Conservation (phyloP, 2,888 invertebrate species). For the Blastobasis lacticolella region DNA sequence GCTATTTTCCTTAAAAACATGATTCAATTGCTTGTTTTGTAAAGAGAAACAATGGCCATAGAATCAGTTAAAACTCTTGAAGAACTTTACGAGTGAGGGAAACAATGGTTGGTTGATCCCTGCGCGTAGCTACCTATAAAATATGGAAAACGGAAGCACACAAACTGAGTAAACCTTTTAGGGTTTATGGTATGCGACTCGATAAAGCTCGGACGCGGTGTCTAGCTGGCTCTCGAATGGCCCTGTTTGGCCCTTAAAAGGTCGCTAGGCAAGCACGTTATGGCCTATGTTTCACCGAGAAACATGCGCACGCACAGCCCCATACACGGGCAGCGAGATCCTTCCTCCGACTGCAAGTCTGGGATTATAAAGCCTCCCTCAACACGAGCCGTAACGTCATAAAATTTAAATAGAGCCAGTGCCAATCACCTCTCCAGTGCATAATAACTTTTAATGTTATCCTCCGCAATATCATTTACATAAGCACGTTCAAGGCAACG, state of each 20-base stretch:
- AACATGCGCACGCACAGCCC: constrained; percentile 6
- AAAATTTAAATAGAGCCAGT: constrained; percentile 4
- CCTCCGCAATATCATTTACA: constrained; percentile 7
- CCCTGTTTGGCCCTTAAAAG: constrained; percentile 1
- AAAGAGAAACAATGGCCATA: no score
- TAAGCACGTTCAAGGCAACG: background rate
- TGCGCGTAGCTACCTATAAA: no score
- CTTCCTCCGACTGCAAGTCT: constrained; percentile 1
- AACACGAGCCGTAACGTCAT: background rate
- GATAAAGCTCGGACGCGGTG: no score
- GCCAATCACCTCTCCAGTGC: constrained; percentile 3
- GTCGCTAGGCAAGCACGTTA: background rate
- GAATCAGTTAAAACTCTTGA: no score
- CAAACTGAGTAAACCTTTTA: no score
- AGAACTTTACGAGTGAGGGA: no score
- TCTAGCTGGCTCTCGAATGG: no score
- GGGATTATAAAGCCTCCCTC: background rate
- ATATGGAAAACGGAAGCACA: no score
- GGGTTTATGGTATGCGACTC: no score
- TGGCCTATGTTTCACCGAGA: constrained; percentile 2
- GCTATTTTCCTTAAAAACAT: no score
- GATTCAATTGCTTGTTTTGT: no score
- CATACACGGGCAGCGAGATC: constrained; percentile 5
- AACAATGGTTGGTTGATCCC: no score
- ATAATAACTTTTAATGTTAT: constrained; percentile 3